A percentile compares a stretch with the other conserved stretches of the same genome.
These are phyloP conservation scores for Syngnathus scovelli DNA, from an alignment of 2,113 vertebrate species.

Conservation along the genomic window DNA sequence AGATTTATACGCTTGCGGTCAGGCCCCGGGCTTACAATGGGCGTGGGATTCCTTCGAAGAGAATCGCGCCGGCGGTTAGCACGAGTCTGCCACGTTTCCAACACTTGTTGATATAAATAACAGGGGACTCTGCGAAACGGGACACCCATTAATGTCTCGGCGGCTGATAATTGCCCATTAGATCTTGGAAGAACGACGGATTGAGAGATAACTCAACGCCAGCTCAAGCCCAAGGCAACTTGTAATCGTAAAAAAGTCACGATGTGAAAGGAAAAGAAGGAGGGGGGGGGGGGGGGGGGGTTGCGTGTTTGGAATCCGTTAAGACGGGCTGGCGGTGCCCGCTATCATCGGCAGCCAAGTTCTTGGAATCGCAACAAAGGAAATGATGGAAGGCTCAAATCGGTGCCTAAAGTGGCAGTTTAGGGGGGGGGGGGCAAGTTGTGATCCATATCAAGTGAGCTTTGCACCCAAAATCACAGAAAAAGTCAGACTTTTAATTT, in stretches of 20 bases:
- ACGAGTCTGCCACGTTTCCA: slow-evolving; percentile 63
- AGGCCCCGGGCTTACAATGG: slow-evolving; percentile 58
- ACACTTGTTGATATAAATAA: slow-evolving; percentile 64
- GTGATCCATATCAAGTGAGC: neutral
- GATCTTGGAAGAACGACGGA: slow-evolving; percentile 56
- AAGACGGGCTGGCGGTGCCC: slow-evolving; percentile 45
- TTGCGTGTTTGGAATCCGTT: slow-evolving; percentile 48
- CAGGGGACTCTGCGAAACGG: slow-evolving; percentile 59
- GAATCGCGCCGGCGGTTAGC: slow-evolving; percentile 61
- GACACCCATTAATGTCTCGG: slow-evolving; percentile 66
- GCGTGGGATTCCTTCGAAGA: slow-evolving; percentile 66
- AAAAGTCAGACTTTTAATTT: neutral
- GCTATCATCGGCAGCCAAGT: slow-evolving; percentile 47
- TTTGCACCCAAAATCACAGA: neutral
- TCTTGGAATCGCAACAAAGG: slow-evolving; percentile 60
- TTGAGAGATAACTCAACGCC: slow-evolving; percentile 59
- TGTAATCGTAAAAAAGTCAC: slow-evolving; percentile 57
- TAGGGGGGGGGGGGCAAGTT: slow-evolving; percentile 26
- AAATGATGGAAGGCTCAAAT: slow-evolving; percentile 36
- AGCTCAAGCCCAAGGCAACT: slow-evolving; percentile 47
- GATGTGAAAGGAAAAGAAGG: slow-evolving; percentile 38
- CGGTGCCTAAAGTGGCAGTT: slow-evolving; percentile 35
- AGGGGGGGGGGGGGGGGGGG: neutral
- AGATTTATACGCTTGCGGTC: slow-evolving; percentile 14
- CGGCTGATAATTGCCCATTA: slow-evolving; percentile 65